Conservation (phyloP, 2,888 invertebrate species). For the Campoletis raptor region DNA sequence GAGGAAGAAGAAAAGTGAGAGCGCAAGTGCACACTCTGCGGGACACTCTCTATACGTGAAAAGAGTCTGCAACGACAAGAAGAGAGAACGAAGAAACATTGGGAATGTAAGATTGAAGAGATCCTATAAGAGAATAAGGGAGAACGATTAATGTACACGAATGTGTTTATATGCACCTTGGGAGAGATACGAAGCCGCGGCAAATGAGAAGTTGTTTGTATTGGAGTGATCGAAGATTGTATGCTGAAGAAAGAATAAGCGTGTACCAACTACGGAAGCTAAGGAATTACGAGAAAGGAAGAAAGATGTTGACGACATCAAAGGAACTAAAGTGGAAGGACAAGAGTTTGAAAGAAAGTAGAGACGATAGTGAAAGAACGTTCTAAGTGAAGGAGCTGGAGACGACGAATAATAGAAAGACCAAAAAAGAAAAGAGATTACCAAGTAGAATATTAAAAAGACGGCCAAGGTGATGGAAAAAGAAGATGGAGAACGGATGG, state of each 20-base stretch:
- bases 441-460: slow-evolving; percentile 9
- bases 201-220: slow-evolving; percentile 46
- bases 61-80: slow-evolving; percentile 14
- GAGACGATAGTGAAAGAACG: not conserved
- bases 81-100: slow-evolving; percentile 36
- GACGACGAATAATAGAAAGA: not conserved
- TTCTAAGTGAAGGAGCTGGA: not conserved
- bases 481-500: slow-evolving; percentile 44
- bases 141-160: slow-evolving; percentile 42
- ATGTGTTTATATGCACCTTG: slow-evolving; percentile 39
- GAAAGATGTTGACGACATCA: not conserved
- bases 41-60: slow-evolving; percentile 25
- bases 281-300: slow-evolving; percentile 31
- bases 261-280: slow-evolving; percentile 28
- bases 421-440: not conserved
- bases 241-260: slow-evolving; percentile 42
- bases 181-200: slow-evolving; percentile 39
- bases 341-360: not conserved
- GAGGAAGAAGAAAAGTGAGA: slow-evolving; percentile 68
- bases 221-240: slow-evolving; percentile 60
- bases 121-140: slow-evolving; percentile 17
- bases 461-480: slow-evolving; percentile 45
- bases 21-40: slow-evolving; percentile 34
- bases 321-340: not conserved
- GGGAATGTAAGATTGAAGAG: slow-evolving; percentile 37